A percentile compares a stretch with the other conserved stretches of the same genome.
These are phyloP conservation scores for Drosophila neutralis DNA, from an alignment of 2,888 invertebrate genomes.

Conservation along the genomic window DNA sequence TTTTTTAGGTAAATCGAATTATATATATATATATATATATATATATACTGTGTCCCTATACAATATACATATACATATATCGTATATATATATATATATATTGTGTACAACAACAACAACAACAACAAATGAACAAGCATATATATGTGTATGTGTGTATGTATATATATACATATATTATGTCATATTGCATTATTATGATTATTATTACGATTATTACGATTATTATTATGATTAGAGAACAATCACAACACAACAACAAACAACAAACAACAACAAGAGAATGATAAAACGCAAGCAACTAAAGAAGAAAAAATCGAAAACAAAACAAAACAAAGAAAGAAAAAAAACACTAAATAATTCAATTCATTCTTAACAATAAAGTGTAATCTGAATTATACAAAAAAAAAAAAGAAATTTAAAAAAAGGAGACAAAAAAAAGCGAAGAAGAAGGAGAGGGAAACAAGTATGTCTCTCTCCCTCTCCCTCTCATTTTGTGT, in stretches of 20 bases:
- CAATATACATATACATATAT: constrained; percentile 13
- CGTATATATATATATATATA: constrained; percentile 16
- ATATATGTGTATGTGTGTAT: constrained; percentile 11
- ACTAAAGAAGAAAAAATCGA: constrained; percentile 41
- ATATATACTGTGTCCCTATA: constrained; percentile 39
- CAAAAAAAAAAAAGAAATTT: constrained; percentile 39
- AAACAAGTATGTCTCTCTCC: constrained; percentile 3
- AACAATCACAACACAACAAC: constrained; percentile 50
- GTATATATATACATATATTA: constrained; percentile 46
- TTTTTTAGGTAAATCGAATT: constrained; percentile 83
- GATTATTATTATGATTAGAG: constrained; percentile 44
- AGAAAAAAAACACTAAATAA: constrained; percentile 66
- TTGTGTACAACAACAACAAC: constrained; percentile 5
- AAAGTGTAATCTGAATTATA: constrained; percentile 83
- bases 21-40: constrained; percentile 51
- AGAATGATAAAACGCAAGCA: constrained; percentile 37
- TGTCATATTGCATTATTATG: constrained; percentile 70
- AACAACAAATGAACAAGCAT: constrained; percentile 24
- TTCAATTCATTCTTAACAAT: constrained; percentile 83
- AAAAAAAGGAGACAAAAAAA: constrained; percentile 35
- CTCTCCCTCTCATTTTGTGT: constrained; percentile 6
- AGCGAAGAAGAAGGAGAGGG: constrained; percentile 16
- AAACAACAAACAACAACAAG: constrained; percentile 35
- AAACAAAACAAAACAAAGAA: constrained; percentile 41
- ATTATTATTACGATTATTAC: constrained; percentile 53